Evolutionary conservation across 2,797 vertebrate species (phyloP), one percentile per base, ranked within the genome.

Genomic region (Phalloptychus januarius): DNA sequence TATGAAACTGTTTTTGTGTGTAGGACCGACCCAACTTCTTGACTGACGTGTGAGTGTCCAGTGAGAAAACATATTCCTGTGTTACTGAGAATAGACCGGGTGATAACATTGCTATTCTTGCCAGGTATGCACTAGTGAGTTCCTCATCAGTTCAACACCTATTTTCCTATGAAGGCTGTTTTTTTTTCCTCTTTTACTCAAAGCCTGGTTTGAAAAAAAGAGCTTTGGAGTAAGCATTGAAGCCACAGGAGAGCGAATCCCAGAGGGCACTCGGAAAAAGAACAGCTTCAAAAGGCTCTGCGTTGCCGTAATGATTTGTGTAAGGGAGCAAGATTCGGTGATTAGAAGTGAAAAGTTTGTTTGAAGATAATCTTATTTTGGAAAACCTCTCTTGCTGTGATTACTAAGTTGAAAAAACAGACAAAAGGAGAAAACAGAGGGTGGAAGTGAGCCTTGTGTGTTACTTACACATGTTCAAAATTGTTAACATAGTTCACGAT

Each of bases 321-420:
- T 89, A 90, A 90, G 84, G 85, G 88, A 82, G 85, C 82, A 92
- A 94, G 94, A 93, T 92, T 89, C 90, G 91, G 94, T 96, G 94
- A 96, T 95, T 96, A 95, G 95, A 95, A 95, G 93, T 95, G 95
- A 95, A 96, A 95, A 95, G 95, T 96, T 96, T 96, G 94, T 95
- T 96, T 96, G 95, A 96, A 95, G 95, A 94, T 93, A 92, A 95
- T 95, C 93, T 94, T 96, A 95, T 96, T 96, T 95, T 94, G 80
- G 87, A 95, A 93, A 93, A 91, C 76, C 91, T 93, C 88, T 95
- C 94, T 94, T 95, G 88, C 94, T 93, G 95, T 94, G 93, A 94
- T 95, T 95, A 94, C 82, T 40, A 81, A 83, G 80, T 91, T 91
- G 90, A 91, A 70, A 70, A 89, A 91, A 85, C 54, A 92, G 80